Percentiles rank a stretch among this genome's conserved stretches.
Conservation (phyloP, 37 sponge, comb jelly and placozoan species). For the Spongilla lacustris region DNA sequence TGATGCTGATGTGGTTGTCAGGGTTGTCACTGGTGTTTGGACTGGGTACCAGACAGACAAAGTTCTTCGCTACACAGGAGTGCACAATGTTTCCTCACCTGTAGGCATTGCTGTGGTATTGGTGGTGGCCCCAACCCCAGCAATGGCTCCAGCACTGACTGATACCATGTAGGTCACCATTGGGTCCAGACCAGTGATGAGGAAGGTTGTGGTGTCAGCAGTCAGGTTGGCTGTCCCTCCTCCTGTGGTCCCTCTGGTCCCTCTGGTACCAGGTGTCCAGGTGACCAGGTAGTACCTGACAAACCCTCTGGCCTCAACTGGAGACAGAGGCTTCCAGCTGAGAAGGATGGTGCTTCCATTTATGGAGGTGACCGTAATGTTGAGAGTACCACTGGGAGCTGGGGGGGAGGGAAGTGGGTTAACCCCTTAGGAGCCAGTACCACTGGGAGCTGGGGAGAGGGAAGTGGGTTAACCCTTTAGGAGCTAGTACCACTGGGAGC, state of each 20-base stretch:
- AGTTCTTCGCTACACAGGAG: neutral
- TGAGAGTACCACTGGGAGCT: neutral
- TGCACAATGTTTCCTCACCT: neutral
- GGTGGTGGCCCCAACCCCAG: neutral
- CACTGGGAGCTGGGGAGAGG: too few species aligned
- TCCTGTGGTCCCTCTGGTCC: neutral
- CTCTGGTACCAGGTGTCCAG: neutral
- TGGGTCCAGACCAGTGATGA: constrained; percentile 10
- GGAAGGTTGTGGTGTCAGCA: neutral
- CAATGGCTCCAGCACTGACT: neutral
- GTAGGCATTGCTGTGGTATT: neutral
- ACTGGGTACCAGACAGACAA: neutral
- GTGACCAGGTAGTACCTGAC: constrained; percentile 12
- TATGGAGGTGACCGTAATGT: neutral
- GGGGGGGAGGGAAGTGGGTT: neutral
- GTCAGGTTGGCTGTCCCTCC: neutral
- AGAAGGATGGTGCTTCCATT: constrained; percentile 5
- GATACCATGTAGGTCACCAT: neutral
- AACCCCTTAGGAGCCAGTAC: too few species aligned
- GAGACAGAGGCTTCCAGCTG: constrained; percentile 17
- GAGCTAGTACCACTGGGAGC: too few species aligned
- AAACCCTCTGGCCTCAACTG: constrained; percentile 31
- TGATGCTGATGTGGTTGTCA: neutral
- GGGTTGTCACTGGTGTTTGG: neutral
- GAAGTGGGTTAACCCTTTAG: too few species aligned